Evolutionary conservation across 2,113 vertebrate genomes (phyloP).

Genomic region (Epinephelus cyanopodus): DNA sequence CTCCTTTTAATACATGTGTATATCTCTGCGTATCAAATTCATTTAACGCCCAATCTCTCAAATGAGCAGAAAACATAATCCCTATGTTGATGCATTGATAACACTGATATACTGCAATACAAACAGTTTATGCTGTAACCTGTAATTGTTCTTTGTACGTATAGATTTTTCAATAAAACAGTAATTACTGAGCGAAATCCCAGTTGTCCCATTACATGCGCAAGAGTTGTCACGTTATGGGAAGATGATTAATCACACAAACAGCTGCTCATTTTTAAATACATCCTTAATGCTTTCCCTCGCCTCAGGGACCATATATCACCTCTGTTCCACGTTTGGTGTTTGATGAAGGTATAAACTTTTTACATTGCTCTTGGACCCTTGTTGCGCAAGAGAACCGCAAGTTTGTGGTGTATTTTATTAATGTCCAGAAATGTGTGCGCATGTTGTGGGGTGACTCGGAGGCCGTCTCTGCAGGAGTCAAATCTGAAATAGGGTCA

Average conservation of each 20-base stretch:
- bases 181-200: slow-evolving; percentile 74
- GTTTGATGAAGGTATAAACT: slow-evolving; percentile 54
- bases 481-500: slow-evolving; percentile 43
- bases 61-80: slow-evolving; percentile 38
- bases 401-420: slow-evolving; percentile 25
- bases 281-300: slow-evolving; percentile 55
- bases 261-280: slow-evolving; percentile 63
- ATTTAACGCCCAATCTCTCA: slow-evolving; percentile 47
- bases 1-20: slow-evolving; percentile 14
- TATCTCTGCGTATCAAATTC: slow-evolving; percentile 27
- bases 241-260: slow-evolving; percentile 76
- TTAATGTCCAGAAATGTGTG: slow-evolving; percentile 31
- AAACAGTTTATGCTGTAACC: slow-evolving; percentile 46
- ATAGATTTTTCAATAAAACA: slow-evolving; percentile 78
- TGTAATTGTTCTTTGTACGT: slow-evolving; percentile 65
- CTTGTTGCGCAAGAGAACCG: slow-evolving; percentile 13
- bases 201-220: slow-evolving; percentile 66
- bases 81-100: slow-evolving; percentile 33
- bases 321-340: slow-evolving; percentile 25
- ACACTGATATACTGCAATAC: slow-evolving; percentile 21
- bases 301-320: slow-evolving; percentile 45
- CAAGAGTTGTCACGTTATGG: slow-evolving; percentile 49
- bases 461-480: slow-evolving; percentile 40
- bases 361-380: slow-evolving; percentile 49
- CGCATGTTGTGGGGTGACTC: slow-evolving; percentile 21